A percentile compares a stretch with the other conserved stretches of the same genome.
Conservation (phyloP, 92 coral and sea anemone genomes). For the Parazoanthus swiftii region DNA sequence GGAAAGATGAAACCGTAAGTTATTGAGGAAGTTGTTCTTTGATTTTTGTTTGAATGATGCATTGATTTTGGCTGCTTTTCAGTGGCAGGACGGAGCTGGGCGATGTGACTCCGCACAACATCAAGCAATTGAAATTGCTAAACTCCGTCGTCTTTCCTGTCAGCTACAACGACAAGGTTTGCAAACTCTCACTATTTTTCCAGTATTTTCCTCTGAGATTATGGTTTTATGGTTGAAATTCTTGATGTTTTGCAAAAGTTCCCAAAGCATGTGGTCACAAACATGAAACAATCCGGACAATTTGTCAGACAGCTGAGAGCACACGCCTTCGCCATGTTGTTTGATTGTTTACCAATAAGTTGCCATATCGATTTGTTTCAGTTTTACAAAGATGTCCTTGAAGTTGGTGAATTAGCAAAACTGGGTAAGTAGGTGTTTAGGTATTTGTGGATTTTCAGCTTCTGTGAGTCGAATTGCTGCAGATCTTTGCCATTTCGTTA, state of each 20-base stretch:
- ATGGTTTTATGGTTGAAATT: background rate
- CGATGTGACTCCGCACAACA: constrained; percentile 96
- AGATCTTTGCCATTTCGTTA: too few species aligned
- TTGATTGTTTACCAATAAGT: background rate
- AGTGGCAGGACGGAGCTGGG: constrained; percentile 92
- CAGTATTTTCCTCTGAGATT: background rate
- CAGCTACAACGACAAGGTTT: constrained; percentile 95
- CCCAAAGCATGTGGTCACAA: too few species aligned
- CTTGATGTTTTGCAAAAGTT: background rate
- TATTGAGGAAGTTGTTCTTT: background rate
- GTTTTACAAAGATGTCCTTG: constrained; percentile 99
- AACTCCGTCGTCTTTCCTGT: constrained; percentile 98
- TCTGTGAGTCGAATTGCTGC: too few species aligned
- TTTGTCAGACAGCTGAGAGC: background rate
- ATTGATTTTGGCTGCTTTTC: background rate
- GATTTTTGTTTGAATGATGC: background rate
- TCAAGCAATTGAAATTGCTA: constrained; percentile 94
- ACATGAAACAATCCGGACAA: background rate
- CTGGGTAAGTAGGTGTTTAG: constrained; percentile 62
- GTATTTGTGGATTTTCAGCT: background rate
- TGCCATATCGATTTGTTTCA: constrained; percentile 45
- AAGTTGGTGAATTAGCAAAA: constrained; percentile 97
- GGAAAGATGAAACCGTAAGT: constrained; percentile 43
- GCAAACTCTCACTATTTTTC: background rate
- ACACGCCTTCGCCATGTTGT: background rate